These are phyloP conservation scores for Pyrochroa serraticornis DNA, from an alignment of 2,888 invertebrate genomes.

Conservation along the genomic window DNA sequence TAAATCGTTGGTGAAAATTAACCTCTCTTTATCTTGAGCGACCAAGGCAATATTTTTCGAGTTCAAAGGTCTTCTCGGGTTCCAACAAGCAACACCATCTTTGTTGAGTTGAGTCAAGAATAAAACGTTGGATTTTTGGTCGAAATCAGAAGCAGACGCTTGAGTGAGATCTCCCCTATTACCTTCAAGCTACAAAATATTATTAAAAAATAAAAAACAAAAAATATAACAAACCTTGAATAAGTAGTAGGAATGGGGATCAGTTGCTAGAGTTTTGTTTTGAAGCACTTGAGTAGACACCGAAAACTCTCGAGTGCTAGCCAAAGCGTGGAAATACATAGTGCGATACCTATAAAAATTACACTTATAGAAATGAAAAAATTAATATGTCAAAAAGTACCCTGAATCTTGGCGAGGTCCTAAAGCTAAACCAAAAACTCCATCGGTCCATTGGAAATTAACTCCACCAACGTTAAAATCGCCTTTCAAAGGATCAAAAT, in stretches of 20 bases:
- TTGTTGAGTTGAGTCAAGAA: conserved; percentile 81
- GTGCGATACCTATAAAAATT: conserved; percentile 64
- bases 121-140: conserved; percentile 70
- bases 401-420: conserved; percentile 51
- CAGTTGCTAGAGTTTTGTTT: conserved; percentile 73
- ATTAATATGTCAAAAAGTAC: conserved; percentile 26
- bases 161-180: conserved; percentile 75
- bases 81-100: conserved; percentile 84
- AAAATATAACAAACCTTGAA: conserved; percentile 65
- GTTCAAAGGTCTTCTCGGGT: conserved; percentile 69
- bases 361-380: background rate
- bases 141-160: conserved; percentile 75
- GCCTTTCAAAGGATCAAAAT: conserved; percentile 80
- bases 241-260: conserved; percentile 70
- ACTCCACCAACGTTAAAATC: conserved; percentile 78
- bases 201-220: background rate
- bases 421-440: conserved; percentile 77
- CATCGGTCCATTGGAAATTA: conserved; percentile 87
- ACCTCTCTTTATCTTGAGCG: conserved; percentile 68
- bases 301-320: conserved; percentile 79
- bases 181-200: conserved; percentile 64
- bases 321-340: conserved; percentile 82
- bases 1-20: conserved; percentile 81
- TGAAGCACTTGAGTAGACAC: conserved; percentile 76
- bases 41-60: conserved; percentile 71